Evolutionary conservation across 2,113 vertebrate genomes (phyloP).

Genomic region (Nestor notabilis): DNA sequence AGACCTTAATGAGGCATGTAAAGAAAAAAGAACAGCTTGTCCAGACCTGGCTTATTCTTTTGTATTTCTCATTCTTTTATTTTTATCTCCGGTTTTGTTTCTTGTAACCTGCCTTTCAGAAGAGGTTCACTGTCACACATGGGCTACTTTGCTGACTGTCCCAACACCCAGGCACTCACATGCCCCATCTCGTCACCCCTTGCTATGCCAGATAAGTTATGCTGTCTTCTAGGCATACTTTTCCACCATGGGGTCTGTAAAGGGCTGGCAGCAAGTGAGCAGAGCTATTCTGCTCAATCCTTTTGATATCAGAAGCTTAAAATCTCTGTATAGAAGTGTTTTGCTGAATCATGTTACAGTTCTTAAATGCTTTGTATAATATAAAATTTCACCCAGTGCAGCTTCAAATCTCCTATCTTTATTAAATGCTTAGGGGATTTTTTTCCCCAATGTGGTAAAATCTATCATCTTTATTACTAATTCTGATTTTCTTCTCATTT

Average conservation of each 20-base stretch:
- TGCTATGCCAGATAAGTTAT: background rate
- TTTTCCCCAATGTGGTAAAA: background rate
- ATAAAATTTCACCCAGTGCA: background rate
- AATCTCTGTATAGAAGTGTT: background rate
- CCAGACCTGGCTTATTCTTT: background rate
- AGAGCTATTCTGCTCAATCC: background rate
- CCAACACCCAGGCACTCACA: background rate
- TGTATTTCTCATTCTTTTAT: background rate
- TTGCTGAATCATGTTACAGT: background rate
- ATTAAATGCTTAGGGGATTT: background rate
- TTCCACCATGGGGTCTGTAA: background rate
- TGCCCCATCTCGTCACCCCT: background rate
- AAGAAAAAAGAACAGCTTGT: background rate
- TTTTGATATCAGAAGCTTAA: background rate
- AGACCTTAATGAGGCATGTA: background rate
- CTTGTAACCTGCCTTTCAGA: background rate
- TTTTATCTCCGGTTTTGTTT: background rate
- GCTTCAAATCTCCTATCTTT: background rate
- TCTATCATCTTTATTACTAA: background rate
- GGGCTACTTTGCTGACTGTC: background rate
- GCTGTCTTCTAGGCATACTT: background rate
- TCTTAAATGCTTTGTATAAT: background rate
- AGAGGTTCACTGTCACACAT: background rate
- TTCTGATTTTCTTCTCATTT: background rate
- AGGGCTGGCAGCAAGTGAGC: background rate